Evolutionary conservation across 64 coral and sea anemone genomes (phyloP).

Genomic region (Porites australiensis): DNA sequence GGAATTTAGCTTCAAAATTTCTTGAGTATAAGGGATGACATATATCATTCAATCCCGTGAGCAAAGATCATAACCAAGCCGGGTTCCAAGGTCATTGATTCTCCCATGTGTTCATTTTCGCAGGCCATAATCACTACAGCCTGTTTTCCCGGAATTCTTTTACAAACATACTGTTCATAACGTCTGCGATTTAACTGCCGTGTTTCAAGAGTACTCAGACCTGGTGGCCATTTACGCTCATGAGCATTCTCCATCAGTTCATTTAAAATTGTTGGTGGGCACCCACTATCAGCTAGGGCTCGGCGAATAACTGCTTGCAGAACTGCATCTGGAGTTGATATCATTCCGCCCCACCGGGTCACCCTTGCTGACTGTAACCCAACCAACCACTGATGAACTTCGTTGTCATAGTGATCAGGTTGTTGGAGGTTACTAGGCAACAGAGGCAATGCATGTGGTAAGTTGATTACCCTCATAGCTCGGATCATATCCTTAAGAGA

Average conservation of each 20-base stretch:
- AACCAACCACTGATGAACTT: constrained; percentile 74
- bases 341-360: constrained; percentile 96
- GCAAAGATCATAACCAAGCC: constrained; percentile 98
- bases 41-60: constrained; percentile 86
- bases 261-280: constrained; percentile 86
- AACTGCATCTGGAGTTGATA: constrained; percentile 93
- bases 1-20: background rate
- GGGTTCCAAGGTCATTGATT: constrained; percentile 90
- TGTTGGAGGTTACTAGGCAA: constrained; percentile 44
- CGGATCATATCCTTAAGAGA: constrained; percentile 94
- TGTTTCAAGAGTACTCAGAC: constrained; percentile 92
- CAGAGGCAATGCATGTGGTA: constrained; percentile 73
- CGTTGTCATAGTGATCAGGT: constrained; percentile 68
- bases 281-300: constrained; percentile 87
- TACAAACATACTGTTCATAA: constrained; percentile 94
- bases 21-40: no score
- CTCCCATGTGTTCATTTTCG: constrained; percentile 98
- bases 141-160: constrained; percentile 90
- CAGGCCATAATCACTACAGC: constrained; percentile 94
- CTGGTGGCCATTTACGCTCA: constrained; percentile 93
- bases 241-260: constrained; percentile 98
- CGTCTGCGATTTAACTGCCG: constrained; percentile 87
- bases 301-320: constrained; percentile 89
- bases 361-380: constrained; percentile 84
- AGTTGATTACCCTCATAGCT: constrained; percentile 84